Conservation (phyloP, 2,888 invertebrate species). For the Cheilosia urbana region DNA sequence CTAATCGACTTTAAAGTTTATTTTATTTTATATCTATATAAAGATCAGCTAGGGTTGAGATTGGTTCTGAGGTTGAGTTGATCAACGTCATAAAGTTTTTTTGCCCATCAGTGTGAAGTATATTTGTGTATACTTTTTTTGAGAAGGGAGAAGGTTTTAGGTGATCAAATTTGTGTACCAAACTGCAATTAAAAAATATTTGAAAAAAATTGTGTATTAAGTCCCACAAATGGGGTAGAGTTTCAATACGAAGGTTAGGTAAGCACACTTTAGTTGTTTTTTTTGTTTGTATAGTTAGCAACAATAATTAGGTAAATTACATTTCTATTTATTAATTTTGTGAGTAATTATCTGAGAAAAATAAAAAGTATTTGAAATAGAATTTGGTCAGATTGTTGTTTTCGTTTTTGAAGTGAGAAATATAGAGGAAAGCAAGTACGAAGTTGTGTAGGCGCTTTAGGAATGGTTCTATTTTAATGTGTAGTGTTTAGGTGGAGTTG, state of each 20-base stretch:
- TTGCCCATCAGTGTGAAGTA: constrained; percentile 64
- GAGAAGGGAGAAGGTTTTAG: constrained; percentile 60
- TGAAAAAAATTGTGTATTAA: constrained; percentile 63
- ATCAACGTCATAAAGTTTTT: constrained; percentile 64
- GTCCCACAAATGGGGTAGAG: constrained; percentile 40
- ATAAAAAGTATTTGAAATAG: neutral
- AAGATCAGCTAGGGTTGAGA: constrained; percentile 62
- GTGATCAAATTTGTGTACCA: constrained; percentile 75
- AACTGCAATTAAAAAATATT: constrained; percentile 70
- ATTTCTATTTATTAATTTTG: constrained; percentile 24
- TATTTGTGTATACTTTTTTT: constrained; percentile 57
- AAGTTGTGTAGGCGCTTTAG: no score
- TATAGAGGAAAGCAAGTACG: neutral
- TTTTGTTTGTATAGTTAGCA: constrained; percentile 34
- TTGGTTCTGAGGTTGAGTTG: constrained; percentile 61
- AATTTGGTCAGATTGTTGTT: neutral
- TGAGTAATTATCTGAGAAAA: constrained; percentile 6
- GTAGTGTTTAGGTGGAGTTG: no score
- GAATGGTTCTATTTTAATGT: no score
- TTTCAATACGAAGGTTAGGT: constrained; percentile 47
- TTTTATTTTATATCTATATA: constrained; percentile 45
- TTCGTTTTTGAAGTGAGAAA: neutral
- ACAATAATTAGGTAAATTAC: constrained; percentile 33
- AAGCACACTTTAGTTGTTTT: constrained; percentile 28
- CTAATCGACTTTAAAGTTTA: constrained; percentile 43